Percentiles rank a stretch among this genome's conserved stretches.
Conservation (phyloP, 2,113 vertebrate species). For the Sminthopsis crassicaudata region DNA sequence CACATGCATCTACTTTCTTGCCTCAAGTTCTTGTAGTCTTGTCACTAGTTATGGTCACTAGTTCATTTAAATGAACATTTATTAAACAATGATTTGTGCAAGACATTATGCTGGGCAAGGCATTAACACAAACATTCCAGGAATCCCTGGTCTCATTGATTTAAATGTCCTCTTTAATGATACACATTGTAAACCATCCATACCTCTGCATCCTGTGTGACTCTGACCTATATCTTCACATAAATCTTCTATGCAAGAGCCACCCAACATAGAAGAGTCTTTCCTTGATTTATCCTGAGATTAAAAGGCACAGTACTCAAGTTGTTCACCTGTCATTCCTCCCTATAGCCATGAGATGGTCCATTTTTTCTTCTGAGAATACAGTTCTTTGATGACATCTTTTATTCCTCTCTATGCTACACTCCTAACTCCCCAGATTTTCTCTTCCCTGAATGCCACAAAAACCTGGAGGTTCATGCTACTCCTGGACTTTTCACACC, state of each 20-base stretch:
- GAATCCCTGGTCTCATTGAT: not conserved
- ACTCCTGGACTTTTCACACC: not conserved
- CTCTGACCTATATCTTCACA: not conserved
- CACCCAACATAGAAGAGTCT: not conserved
- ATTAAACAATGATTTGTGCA: not conserved
- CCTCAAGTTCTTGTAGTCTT: not conserved
- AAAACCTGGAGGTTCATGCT: not conserved
- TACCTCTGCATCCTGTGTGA: not conserved
- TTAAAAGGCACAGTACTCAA: not conserved
- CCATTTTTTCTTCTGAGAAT: not conserved
- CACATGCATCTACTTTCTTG: not conserved
- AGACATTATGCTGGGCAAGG: not conserved
- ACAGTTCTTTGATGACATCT: not conserved
- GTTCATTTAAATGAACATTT: not conserved
- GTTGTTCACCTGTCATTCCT: not conserved
- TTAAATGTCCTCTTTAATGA: not conserved
- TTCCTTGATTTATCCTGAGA: not conserved
- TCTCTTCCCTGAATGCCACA: not conserved
- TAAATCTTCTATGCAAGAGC: not conserved
- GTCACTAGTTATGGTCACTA: not conserved
- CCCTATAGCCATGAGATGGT: not conserved
- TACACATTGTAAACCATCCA: not conserved
- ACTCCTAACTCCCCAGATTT: not conserved
- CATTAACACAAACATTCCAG: not conserved
- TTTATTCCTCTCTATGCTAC: not conserved